Conservation (phyloP, 2,888 invertebrate species). For the Onchidella celtica region DNA sequence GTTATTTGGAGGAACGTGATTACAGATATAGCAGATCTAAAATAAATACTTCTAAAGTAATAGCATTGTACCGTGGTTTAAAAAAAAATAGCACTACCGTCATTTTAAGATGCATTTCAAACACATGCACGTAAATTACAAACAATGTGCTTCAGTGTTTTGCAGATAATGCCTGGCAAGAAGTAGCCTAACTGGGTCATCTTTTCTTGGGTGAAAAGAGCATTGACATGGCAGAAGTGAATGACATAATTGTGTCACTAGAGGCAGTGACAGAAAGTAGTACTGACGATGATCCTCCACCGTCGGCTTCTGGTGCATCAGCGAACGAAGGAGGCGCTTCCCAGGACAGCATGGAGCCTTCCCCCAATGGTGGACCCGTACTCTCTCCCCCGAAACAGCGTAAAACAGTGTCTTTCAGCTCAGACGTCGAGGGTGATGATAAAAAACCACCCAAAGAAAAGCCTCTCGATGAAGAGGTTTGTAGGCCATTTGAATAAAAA, state of each 20-base stretch:
- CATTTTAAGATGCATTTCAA: no score
- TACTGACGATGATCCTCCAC: not conserved
- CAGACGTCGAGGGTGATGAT: no score
- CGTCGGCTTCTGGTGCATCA: not conserved
- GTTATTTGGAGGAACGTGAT: no score
- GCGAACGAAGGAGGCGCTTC: not conserved
- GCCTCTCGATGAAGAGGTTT: slow-evolving; percentile 23
- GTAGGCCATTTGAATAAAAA: not conserved
- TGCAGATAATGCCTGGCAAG: no score
- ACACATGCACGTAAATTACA: no score
- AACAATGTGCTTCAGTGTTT: no score
- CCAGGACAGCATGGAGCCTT: not conserved
- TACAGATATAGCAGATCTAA: no score
- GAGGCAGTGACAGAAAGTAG: not conserved
- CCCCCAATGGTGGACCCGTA: not conserved
- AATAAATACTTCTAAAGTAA: no score
- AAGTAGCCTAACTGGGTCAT: no score
- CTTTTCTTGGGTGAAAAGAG: no score
- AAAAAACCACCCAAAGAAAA: slow-evolving; percentile 5
- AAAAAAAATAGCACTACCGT: no score
- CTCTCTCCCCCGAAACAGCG: not conserved
- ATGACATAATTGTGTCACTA: not conserved
- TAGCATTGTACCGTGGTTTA: no score
- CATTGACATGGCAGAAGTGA: slow-evolving; percentile 33
- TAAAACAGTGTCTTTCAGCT: not conserved